Conservation (phyloP, 2,113 vertebrate genomes). For the Micronisus gabar region DNA sequence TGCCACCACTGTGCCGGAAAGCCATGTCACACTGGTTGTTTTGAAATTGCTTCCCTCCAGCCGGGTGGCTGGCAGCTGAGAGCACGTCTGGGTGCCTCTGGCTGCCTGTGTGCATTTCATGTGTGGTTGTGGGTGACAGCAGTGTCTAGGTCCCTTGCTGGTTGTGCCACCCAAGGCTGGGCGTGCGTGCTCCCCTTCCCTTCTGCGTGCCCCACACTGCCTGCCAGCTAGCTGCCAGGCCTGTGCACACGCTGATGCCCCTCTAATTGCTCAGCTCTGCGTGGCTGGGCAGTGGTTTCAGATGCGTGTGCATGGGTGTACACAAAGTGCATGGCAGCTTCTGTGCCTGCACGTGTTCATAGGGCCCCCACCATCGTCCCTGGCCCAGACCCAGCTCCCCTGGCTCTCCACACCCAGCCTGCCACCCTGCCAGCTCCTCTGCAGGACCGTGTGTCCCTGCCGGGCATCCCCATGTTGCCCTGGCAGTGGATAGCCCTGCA, state of each 20-base stretch:
- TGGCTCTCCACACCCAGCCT: neutral
- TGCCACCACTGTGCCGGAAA: accelerated
- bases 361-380: accelerated
- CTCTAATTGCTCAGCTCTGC: neutral
- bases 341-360: neutral
- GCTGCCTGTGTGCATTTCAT: accelerated
- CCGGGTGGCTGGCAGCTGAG: neutral
- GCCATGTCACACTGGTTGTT: accelerated
- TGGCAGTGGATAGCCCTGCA: neutral
- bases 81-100: neutral
- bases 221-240: neutral
- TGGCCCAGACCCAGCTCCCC: neutral
- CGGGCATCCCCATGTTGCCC: accelerated
- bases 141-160: too few species aligned
- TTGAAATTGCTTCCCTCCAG: neutral
- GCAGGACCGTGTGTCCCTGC: neutral
- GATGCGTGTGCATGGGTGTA: neutral
- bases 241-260: accelerated
- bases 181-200: neutral
- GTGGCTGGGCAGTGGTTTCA: neutral
- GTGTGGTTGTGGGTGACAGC: neutral
- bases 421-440: neutral
- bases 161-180: neutral
- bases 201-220: neutral
- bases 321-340: neutral